These are phyloP conservation scores for Cricetomys ansorgei DNA, from an alignment of 2,113 vertebrate species.

Conservation along the genomic window DNA sequence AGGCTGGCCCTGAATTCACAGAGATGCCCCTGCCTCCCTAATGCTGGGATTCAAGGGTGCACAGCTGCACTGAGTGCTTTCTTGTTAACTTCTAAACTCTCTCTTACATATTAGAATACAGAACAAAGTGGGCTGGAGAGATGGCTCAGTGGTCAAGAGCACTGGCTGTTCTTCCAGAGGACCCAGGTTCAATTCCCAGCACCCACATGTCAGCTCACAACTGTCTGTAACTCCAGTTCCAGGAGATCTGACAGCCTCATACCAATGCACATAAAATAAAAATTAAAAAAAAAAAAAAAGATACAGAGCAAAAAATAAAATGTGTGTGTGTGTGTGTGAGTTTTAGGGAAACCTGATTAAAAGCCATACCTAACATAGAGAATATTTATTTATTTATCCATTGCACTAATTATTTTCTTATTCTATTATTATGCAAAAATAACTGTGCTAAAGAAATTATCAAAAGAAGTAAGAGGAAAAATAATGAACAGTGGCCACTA, in stretches of 20 bases:
- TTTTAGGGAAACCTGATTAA: background rate
- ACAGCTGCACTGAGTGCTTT: background rate
- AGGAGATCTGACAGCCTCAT: no score
- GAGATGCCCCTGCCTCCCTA: background rate
- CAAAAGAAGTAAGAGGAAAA: background rate
- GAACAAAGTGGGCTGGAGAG: no score
- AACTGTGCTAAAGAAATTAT: background rate
- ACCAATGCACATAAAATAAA: no score
- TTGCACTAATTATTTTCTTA: background rate
- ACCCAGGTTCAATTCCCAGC: no score
- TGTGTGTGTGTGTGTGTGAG: background rate
- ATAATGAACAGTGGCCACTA: background rate
- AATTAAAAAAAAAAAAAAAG: no score
- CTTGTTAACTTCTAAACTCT: background rate
- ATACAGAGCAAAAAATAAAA: background rate
- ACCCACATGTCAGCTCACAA: no score
- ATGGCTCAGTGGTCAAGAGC: no score
- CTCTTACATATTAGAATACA: background rate
- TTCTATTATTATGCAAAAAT: background rate
- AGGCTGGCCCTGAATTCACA: background rate
- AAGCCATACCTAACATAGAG: background rate
- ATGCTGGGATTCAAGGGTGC: background rate
- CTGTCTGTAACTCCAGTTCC: no score
- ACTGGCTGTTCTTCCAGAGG: no score
- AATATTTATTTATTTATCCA: background rate